A percentile compares a stretch with the other conserved stretches of the same genome.
Evolutionary conservation across 2,888 invertebrate genomes (phyloP).

Genomic region (Tetropium fuscum): DNA sequence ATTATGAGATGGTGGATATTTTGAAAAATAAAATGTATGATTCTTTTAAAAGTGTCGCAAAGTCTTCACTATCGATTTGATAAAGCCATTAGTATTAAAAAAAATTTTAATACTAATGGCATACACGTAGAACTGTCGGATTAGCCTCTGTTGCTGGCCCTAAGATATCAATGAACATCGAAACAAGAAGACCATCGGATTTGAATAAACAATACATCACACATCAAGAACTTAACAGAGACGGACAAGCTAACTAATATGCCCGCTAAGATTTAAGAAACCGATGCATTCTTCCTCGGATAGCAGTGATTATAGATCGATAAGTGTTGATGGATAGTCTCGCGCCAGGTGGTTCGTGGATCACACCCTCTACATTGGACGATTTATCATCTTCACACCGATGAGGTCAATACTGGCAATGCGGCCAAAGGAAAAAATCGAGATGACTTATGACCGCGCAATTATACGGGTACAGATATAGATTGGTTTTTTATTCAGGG

Average conservation of each 20-base stretch:
- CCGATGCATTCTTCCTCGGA: constrained; percentile 41
- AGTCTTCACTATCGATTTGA: too few species aligned
- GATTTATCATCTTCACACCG: constrained; percentile 60
- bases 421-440: constrained; percentile 5
- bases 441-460: constrained; percentile 20
- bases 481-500: constrained; percentile 25
- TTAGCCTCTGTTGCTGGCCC: neutral
- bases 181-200: constrained; percentile 19
- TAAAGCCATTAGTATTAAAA: too few species aligned
- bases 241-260: constrained; percentile 41
- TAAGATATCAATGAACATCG: constrained; percentile 4
- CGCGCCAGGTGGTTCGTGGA: constrained; percentile 57
- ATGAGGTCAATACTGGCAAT: constrained; percentile 43
- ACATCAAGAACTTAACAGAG: constrained; percentile 35
- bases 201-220: constrained; percentile 44
- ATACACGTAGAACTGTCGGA: neutral
- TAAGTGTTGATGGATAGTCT: constrained; percentile 58
- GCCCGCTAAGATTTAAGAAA: constrained; percentile 34
- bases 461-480: constrained; percentile 28
- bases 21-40: too few species aligned
- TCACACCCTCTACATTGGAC: constrained; percentile 56
- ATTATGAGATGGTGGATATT: too few species aligned
- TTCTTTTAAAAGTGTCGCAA: too few species aligned
- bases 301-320: constrained; percentile 47
- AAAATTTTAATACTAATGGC: too few species aligned